Evolutionary conservation across 2,797 vertebrate species (phyloP), one percentile per base, ranked within the genome.

Genomic region (Sebastolobus altivelis): DNA sequence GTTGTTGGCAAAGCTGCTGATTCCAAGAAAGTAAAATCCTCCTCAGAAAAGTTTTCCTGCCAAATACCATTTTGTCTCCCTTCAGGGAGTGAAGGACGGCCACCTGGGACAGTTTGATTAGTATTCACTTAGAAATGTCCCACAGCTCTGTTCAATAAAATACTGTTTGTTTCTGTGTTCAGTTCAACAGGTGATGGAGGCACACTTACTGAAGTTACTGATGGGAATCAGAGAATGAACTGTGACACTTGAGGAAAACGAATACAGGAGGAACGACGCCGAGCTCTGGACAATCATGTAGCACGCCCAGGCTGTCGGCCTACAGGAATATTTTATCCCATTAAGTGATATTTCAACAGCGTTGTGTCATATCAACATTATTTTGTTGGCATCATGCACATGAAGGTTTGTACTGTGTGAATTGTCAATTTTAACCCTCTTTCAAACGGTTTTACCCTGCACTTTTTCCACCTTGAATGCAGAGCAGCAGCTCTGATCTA

Each of bases 151-250:
- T 65, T 14, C 7, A 62, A 4, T 75, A 65, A 77, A 8, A 10
- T 6, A 1, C 16, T n/a, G 10, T 58, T 0, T 43, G 12, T 87
- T 20, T 84, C 40, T 90, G 4, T 86, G 73, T 83, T 65, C 27
- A 99, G 98, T 99, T 93, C 98, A 99, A 96, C 98, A 99, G 96
- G 98, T 98, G 86, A 99, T 99, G 91, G 98, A 99, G 87, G 96
- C 97, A 33, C 98, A 99, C 88, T 93, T 99, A 81, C 86, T 99
- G 88, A 97, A 96, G 92, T 93, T 99, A 38, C 96, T 99, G 87
- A 98, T 99, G 87, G 98, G 95, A 72, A 97, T 99, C 93, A 97
- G 97, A 94, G 98, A 99, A 84, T 99, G 95, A 96, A 71, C 63
- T 31, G 37, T n/a, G 9, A 61, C 27, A 22, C 33, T 16, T 1